Evolutionary conservation across 1,140 invertebrate genomes (phyloP), one percentile per base, ranked within the genome.

Genomic region (Apis cerana): DNA sequence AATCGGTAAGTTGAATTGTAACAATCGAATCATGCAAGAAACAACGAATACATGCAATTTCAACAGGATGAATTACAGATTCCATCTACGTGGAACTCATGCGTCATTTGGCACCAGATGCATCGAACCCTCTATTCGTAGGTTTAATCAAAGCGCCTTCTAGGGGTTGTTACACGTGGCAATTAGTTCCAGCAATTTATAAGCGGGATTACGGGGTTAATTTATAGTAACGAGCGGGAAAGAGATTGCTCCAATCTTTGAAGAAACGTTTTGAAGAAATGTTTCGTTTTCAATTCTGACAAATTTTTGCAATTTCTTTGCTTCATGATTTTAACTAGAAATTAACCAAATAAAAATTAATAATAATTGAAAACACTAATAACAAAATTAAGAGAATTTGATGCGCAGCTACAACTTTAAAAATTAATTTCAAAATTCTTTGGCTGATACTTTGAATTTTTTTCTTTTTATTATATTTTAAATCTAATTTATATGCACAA

Each of bases 141-240:
- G 75, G 85, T 92, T 89, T 91, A 92, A 92, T 92, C 85, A 90
- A 87, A 90, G 69, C 67, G 81, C 77, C 67, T 86, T 87, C 78
- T 52, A 70, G 77, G 85, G 88, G 80, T 78, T 84, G 85, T 87
- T 90, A 81, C 75, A 86, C 75, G 68, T 58, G 58, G 85, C 84
- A 88, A 91, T 91, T 91, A 90, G 88, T 86, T 82, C 75, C 64
- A 50, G 43, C 85, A 79, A 91, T 90, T 91, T 90, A 90, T 88
- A 88, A 86, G 82, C 67, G 15, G 84, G 89, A 89, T 91, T 91
- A 91, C 27, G n/a, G 50, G 61, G 43, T 84, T 82, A 85, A 91
- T 91, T 90, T 89, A 89, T 86, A 84, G 84, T 75, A 77, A 80
- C 33, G 62, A 64, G 21, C n/a, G 43, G 75, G 23, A 64, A 56